Conservation (phyloP, 2,888 invertebrate genomes). For the Synanthedon formicaeformis region DNA sequence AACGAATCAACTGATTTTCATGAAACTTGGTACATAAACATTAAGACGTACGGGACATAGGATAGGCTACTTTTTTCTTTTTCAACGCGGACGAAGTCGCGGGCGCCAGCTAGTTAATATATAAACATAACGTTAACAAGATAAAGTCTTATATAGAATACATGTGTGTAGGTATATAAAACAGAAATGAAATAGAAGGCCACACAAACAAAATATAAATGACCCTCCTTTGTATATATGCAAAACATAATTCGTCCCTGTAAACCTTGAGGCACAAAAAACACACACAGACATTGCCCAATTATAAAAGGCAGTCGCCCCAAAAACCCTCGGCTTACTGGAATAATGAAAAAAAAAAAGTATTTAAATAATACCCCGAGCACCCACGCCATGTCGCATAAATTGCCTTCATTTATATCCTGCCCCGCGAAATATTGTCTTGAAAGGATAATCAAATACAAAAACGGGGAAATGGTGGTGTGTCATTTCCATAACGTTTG, state of each 20-base stretch:
- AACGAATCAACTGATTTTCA: no score
- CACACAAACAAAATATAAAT: background rate
- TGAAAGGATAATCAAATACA: conserved; percentile 72
- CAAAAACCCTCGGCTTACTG: conserved; percentile 41
- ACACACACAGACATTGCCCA: conserved; percentile 35
- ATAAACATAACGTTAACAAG: no score
- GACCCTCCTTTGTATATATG: conserved; percentile 31
- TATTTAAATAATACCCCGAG: conserved; percentile 64
- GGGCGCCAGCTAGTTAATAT: no score
- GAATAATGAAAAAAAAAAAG: conserved; percentile 37
- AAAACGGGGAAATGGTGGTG: conserved; percentile 69
- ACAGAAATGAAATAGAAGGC: background rate
- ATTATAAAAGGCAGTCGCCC: conserved; percentile 59
- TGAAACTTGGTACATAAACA: no score
- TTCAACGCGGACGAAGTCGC: no score
- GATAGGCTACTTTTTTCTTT: no score
- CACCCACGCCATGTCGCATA: conserved; percentile 62
- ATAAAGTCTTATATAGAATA: no score
- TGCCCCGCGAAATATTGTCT: conserved; percentile 69
- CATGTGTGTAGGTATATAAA: background rate
- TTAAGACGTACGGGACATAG: no score
- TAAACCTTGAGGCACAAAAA: conserved; percentile 16
- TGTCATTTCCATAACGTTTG: conserved; percentile 69
- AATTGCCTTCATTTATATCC: conserved; percentile 71
- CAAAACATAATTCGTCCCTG: conserved; percentile 44